Percentiles rank a stretch among this genome's conserved stretches.
phyloP scores from a whole-genome alignment of 2,888 invertebrate species.

The Hemaris fuciformis region DNA sequence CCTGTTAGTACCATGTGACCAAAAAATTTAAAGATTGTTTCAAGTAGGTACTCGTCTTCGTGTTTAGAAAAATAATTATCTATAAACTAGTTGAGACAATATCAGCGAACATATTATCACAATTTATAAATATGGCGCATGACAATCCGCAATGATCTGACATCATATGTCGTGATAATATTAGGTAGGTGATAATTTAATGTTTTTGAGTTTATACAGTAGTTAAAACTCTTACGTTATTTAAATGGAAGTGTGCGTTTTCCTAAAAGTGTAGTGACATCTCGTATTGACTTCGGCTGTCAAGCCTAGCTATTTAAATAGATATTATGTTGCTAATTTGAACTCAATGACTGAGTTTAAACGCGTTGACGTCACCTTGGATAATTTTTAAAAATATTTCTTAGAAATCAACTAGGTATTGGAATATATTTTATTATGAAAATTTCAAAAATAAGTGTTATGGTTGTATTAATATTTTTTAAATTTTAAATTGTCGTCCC shows the following conservation, averaged over 20 bases:
- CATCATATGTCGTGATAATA: slow-evolving; percentile 9
- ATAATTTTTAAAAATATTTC: too few relatives aligned
- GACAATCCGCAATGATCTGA: slow-evolving; percentile 10
- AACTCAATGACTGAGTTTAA: background rate
- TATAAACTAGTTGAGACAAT: background rate
- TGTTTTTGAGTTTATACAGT: background rate
- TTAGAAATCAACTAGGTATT: too few relatives aligned
- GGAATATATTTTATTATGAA: too few relatives aligned
- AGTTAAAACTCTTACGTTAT: background rate
- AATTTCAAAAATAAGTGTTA: too few relatives aligned
- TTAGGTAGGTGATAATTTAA: slow-evolving; percentile 2
- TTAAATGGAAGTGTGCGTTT: background rate
- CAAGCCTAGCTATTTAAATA: background rate
- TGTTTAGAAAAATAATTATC: slow-evolving; percentile 6
- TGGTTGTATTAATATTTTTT: too few relatives aligned
- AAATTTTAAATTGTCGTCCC: too few relatives aligned
- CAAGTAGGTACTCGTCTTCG: background rate
- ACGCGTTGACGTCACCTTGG: too few relatives aligned
- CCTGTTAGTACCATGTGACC: background rate
- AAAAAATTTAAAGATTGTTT: background rate
- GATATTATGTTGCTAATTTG: background rate
- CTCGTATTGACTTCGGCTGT: background rate
- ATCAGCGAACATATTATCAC: slow-evolving; percentile 2
- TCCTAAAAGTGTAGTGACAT: background rate
- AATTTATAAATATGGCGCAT: slow-evolving; percentile 5